Evolutionary conservation across 2,113 vertebrate species (phyloP).

Genomic region (Limanda limanda): DNA sequence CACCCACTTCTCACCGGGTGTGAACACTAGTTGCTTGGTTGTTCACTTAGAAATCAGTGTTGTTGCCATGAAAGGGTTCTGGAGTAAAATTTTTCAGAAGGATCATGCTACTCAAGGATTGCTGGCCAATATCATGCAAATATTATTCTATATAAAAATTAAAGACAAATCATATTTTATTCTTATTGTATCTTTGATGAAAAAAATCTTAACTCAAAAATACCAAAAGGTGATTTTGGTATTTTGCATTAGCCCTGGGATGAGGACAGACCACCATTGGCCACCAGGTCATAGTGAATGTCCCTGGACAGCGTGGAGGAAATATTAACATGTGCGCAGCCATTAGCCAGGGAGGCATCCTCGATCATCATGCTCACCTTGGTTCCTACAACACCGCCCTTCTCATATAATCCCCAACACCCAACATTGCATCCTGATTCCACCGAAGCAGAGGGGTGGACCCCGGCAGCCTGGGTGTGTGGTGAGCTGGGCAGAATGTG

Average conservation of each 20-base stretch:
- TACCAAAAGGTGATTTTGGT: too few species aligned
- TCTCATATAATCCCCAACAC: background rate
- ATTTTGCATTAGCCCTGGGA: background rate
- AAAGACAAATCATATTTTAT: too few species aligned
- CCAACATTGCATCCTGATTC: background rate
- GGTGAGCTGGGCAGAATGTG: too few species aligned
- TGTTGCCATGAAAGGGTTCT: background rate
- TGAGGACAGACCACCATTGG: background rate
- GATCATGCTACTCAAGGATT: background rate
- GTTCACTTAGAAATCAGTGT: background rate
- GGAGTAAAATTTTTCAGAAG: background rate
- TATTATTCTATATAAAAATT: background rate
- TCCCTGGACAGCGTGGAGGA: background rate
- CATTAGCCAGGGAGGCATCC: background rate
- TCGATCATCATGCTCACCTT: constrained; percentile 3
- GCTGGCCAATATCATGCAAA: background rate
- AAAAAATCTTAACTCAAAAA: too few species aligned
- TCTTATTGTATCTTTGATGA: too few species aligned
- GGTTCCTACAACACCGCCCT: background rate
- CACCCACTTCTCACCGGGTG: background rate
- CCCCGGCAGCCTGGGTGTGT: too few species aligned
- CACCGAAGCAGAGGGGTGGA: too few species aligned
- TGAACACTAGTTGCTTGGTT: background rate
- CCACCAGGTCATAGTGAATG: background rate
- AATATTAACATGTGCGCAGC: constrained; percentile 6